Evolutionary conservation across 2,888 invertebrate species (phyloP), one percentile per base, ranked within the genome.

Genomic region (Cataglyphis rosenhaueri): DNA sequence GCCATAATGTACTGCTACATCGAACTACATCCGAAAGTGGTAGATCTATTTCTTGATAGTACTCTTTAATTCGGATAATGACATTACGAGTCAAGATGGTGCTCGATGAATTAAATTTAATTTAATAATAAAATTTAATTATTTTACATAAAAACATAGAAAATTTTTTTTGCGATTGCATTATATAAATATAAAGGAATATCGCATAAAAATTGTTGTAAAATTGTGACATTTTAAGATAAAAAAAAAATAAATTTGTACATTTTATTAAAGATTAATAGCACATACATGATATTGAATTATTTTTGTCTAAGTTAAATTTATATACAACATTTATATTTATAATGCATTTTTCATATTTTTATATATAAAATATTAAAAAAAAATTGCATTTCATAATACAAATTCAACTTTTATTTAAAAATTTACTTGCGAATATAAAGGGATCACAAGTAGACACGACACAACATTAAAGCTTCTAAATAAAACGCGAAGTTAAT

Each of bases 401-500:
- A 61, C 12, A 29, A 38, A 29, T 41, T 15, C 25, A 71, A 52
- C 18, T 71, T 25, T 10, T 44, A n/a, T 18, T 9, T 15, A 73
- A 25, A 25, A 32, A 21, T 76, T 12, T 9, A 52, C 2, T 65
- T 35, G n/a, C 1, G 6, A 5, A 55, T 29, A 29, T 18, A 41
- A 76, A 38, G 21, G 15, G n/a, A 10, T 15, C 15, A 38, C 18
- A 10, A 12, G 8, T 1, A n/a, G 15, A 12, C 21, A 57, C 68
- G 70, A 41, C 32, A 15, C 25, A n/a, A 10, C 15, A 25, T 55
- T 32, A 32, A 38, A 41, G 29, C n/a, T 57, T 41, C 21, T 15
- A 15, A 25, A 10, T 29, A 44, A 71, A 64, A 65, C 74, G 65
- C 12, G 59, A 48, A 61, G 84, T 73, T 74, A 62, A 74, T 81